Percentiles rank a stretch among this genome's conserved stretches.
Evolutionary conservation across 2,113 vertebrate species (phyloP).

Genomic region (Genyomyrus donnyi): DNA sequence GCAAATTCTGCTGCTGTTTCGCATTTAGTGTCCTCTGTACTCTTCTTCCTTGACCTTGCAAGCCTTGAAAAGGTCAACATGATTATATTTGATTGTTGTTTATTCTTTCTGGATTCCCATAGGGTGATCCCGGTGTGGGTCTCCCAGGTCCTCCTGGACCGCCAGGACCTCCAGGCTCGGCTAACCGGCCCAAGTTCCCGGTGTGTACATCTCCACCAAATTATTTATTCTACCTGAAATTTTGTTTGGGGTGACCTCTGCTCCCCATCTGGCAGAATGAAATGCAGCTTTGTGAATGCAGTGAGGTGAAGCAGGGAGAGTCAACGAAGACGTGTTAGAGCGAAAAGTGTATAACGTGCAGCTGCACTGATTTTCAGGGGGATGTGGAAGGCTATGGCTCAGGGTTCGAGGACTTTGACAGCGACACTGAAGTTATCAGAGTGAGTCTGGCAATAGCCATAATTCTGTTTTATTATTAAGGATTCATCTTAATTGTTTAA

Average conservation of each 20-base stretch:
- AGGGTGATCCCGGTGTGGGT: constrained; percentile 67
- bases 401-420: constrained; percentile 60
- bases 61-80: not conserved
- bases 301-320: not conserved
- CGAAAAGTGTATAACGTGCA: not conserved
- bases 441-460: constrained; percentile 42
- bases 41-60: not conserved
- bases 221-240: not conserved
- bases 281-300: not conserved
- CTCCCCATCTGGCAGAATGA: not conserved
- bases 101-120: constrained; percentile 21
- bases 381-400: constrained; percentile 59
- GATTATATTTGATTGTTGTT: not conserved
- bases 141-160: constrained; percentile 63
- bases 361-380: constrained; percentile 49
- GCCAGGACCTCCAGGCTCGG: constrained; percentile 55
- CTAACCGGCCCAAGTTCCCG: constrained; percentile 35
- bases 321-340: not conserved
- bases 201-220: constrained; percentile 22
- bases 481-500: not conserved
- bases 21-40: not conserved
- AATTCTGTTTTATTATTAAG: constrained; percentile 2
- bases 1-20: not conserved
- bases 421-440: constrained; percentile 53
- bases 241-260: not conserved